Evolutionary conservation across 2,888 invertebrate genomes (phyloP), one percentile per base, ranked within the genome.

Genomic region (Epinotia bilunana): DNA sequence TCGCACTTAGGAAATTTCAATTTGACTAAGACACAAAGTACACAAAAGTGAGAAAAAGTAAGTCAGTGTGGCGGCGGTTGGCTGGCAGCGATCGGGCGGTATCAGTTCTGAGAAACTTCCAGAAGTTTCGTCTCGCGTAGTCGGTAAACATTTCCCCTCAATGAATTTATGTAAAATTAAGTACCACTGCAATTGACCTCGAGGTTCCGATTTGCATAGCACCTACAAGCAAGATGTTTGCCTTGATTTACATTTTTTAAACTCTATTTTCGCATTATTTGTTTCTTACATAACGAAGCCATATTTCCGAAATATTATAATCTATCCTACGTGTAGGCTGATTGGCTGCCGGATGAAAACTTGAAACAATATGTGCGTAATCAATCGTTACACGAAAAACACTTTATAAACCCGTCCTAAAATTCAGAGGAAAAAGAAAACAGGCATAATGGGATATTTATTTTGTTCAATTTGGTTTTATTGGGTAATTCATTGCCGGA

Each of bases 381-480:
- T 72, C 74, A 68, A 77, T 72, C 55, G 69, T 46, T 74, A 75
- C 81, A 78, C 74, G 79, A 78, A 79, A 78, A 79, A 82, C 81
- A 79, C 79, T 82, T 82, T 79, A 79, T 77, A 80, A 77, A 79
- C 71, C 76, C 80, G 75, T 78, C 81, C 79, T 81, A 77, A 79
- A 83, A 83, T 80, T 83, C 81, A 83, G 83, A 79, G 83, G 78
- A 84, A 89, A 89, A 85, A 87, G 87, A 90, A 90, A 90, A 89
- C 87, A 88, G 85, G 82, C 84, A 85, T 89, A 89, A 90, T 90
- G 88, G 86, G 79, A 86, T 89, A 91, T 92, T 92, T 93, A 93
- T 92, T 91, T 89, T 86, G 86, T 90, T 88, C 92, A 92, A 93
- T 93, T 92, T 91, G 89, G 87, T 91, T 93, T 92, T 93, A 93